Conservation (phyloP, 1,140 invertebrate species). For the Leptinotarsa undecemlineata region DNA sequence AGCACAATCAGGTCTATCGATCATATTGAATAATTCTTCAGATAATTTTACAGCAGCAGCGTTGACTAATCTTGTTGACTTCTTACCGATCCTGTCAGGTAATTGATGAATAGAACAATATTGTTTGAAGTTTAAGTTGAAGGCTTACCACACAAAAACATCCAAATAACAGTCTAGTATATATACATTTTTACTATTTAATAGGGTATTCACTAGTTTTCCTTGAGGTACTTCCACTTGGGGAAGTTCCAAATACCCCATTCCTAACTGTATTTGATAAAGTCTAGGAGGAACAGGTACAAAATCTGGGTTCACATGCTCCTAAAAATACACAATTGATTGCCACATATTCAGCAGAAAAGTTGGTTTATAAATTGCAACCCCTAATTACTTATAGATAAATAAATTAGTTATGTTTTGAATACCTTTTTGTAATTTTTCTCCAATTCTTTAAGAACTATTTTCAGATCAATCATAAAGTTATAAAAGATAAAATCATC, state of each 20-base stretch:
- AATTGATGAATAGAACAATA: neutral
- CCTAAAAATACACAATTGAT: slow-evolving; percentile 58
- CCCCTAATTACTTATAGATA: too few relatives aligned
- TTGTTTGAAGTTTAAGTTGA: neutral
- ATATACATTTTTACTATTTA: slow-evolving; percentile 94
- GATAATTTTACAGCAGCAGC: slow-evolving; percentile 96
- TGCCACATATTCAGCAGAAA: neutral
- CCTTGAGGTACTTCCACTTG: slow-evolving; percentile 87
- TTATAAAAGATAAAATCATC: too few relatives aligned
- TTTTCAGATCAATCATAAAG: too few relatives aligned
- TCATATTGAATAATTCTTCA: slow-evolving; percentile 92
- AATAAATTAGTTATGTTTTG: too few relatives aligned
- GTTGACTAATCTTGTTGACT: slow-evolving; percentile 92
- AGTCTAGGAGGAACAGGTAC: slow-evolving; percentile 76
- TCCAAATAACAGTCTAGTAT: slow-evolving; percentile 95
- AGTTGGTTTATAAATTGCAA: too few relatives aligned
- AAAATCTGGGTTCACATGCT: slow-evolving; percentile 83
- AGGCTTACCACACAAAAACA: slow-evolving; percentile 92
- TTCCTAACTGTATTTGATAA: slow-evolving; percentile 94
- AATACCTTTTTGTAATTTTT: too few relatives aligned
- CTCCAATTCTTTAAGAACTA: too few relatives aligned
- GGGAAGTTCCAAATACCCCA: slow-evolving; percentile 97
- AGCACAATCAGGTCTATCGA: slow-evolving; percentile 86
- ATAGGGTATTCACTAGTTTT: slow-evolving; percentile 72
- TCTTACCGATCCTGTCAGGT: slow-evolving; percentile 89